phyloP scores from a whole-genome alignment of 2,888 invertebrate species.

The Eupithecia dodoneata region DNA sequence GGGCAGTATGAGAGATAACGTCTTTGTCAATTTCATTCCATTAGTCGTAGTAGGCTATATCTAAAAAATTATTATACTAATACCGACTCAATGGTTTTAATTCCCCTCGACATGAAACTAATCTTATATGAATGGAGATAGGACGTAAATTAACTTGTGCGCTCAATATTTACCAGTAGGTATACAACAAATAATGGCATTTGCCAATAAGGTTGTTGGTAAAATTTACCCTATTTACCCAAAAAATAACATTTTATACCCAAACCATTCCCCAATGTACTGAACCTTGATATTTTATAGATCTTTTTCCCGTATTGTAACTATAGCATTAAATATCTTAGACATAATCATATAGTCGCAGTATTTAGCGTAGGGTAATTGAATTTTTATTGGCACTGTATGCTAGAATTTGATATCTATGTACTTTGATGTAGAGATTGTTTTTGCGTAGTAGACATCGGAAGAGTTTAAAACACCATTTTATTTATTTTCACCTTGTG shows the following conservation, averaged over 20 bases:
- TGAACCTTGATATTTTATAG: constrained; percentile 64
- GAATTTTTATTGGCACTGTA: constrained; percentile 42
- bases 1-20: not conserved
- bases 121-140: not conserved
- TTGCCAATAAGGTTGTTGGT: not conserved
- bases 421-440: constrained; percentile 28
- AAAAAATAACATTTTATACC: constrained; percentile 48
- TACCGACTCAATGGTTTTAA: not conserved
- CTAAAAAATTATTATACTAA: not conserved
- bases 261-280: constrained; percentile 46
- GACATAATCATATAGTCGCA: constrained; percentile 43
- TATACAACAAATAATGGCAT: not conserved
- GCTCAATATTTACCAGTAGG: not conserved
- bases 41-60: not conserved
- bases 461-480: not conserved
- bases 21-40: not conserved
- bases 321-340: constrained; percentile 46
- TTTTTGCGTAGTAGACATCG: constrained; percentile 35
- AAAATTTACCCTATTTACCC: constrained; percentile 12
- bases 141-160: not conserved
- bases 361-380: constrained; percentile 38
- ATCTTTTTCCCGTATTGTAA: constrained; percentile 58
- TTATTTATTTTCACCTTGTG: not conserved
- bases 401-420: constrained; percentile 39
- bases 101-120: not conserved